Base-by-base conservation (phyloP, 1,140 invertebrate species). In the Brachionus calyciflorus region DNA sequence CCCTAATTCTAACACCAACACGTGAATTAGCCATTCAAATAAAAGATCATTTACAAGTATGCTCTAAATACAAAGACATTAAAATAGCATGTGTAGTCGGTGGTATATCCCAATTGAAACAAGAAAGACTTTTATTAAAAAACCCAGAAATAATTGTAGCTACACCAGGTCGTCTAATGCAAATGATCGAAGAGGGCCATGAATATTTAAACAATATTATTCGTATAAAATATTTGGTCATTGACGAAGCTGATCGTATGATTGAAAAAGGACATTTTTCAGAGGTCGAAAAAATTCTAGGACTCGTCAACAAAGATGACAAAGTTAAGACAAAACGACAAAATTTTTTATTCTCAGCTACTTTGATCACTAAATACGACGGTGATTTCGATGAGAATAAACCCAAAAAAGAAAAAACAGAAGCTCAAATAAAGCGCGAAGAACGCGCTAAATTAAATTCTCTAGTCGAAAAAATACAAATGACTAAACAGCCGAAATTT, bases 211-310 rank as follows among this genome's bases (percentile, higher is more conserved):
- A 76, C 30, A 63, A 44, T 21, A 60, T 76, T 19, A 28, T 37
- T 6, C n/a, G 30, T 10, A 57, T 55, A 9, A 49, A 26, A 19
- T 63, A 46, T 53, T 26, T 77, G 2, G 76, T 60, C 26, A 65
- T 77, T 21, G 97, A 99, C 85, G 97, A 99, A 88, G 96, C 96
- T 0, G 97, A 99, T 85, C 88, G 96, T 79, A 98, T 99, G 95
- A 86, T 98, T 17, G 96, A 99, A 82, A 91, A 90, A 79, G 93
- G 93, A 17, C 96, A 99, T 85, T 99, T 98, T 86, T 89, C 93
- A 81, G 96, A 99, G 84, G 83, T 99, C 1, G 87, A 91, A 37
- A 88, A 90, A 37, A 85, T 99, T 12, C 82, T 98, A 96, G 14
- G 21, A 24, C 12, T 77, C 7, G 19, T 46, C 14, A 60, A 60